A percentile compares a stretch with the other conserved stretches of the same genome.
Conservation (phyloP, 2,888 invertebrate genomes). For the Axea sp. region DNA sequence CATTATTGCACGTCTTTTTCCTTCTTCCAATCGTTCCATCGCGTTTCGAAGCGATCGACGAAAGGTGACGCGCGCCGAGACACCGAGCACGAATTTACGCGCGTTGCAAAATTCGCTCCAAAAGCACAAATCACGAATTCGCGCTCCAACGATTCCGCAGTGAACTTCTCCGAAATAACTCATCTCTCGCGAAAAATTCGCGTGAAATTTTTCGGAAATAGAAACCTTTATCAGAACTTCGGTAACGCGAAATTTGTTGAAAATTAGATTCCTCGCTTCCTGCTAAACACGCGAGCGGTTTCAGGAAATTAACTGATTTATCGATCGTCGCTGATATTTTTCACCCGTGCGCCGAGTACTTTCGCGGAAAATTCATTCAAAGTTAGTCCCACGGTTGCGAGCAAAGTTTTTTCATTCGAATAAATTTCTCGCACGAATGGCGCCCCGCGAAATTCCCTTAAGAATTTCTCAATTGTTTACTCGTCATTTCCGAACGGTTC, state of each 20-base stretch:
- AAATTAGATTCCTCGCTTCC: background rate
- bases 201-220: background rate
- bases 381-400: background rate
- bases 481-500: too few relatives aligned
- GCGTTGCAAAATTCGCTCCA: too few relatives aligned
- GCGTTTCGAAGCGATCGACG: too few relatives aligned
- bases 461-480: too few relatives aligned
- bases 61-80: too few relatives aligned
- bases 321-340: constrained; percentile 5
- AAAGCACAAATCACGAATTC: too few relatives aligned
- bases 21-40: too few relatives aligned
- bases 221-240: background rate
- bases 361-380: background rate
- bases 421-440: background rate
- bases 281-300: background rate
- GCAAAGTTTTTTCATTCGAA: background rate
- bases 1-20: too few relatives aligned
- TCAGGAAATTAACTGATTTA: constrained; percentile 13
- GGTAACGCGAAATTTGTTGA: background rate
- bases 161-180: too few relatives aligned
- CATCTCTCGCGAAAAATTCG: background rate
- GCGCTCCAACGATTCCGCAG: too few relatives aligned
- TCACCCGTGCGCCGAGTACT: background rate
- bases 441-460: too few relatives aligned
- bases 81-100: too few relatives aligned